Base-by-base conservation (phyloP, 1,140 invertebrate genomes). In the Psix sp. region DNA sequence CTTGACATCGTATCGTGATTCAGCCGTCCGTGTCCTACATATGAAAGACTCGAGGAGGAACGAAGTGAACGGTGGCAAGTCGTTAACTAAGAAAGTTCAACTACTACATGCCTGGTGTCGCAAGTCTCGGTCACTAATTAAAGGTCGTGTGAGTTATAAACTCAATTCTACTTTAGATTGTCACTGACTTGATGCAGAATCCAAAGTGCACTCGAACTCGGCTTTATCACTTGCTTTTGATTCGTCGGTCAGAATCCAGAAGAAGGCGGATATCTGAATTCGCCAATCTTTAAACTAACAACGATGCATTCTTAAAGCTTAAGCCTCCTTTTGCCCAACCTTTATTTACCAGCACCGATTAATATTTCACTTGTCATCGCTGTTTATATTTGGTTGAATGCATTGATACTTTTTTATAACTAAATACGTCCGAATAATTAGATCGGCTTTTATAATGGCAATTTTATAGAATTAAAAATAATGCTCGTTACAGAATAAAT, bases 1-100 rank as follows among this genome's bases (percentile, higher is more conserved):
- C 80, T 79, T 78, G 72, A 79, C 74, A 80, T 74, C 65, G 59
- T 74, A 77, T 79, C 76, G 77, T 77, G 77, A 77, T 81, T 81
- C 81, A 80, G 72, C 33, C 73, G 81, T 80, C 80, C 81, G 74
- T 84, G 82, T 84, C 79, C 82, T 76, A 84, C 78, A 83, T 82
- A 66, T 48, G 65, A 71, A 65, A 31, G 74, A 60, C 56, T 51
- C 45, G 65, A 63, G 66, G 66, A 71, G 68, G 72, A 62, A 72
- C 56, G 67, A 80, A 81, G 81, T 81, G 81, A 82, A 78, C 60
- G 81, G 77, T 70, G 67, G 54, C 73, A 40, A 65, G 40, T 67
- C 51, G 65, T 72, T 68, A 68, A 73, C 75, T 77, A 76, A 77
- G 77, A 79, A 77, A 77, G 75, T 79, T 77, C 63, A 75, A 68